Base-by-base conservation (phyloP, 23 tunicate genomes). In the Trididemnum nubilum region DNA sequence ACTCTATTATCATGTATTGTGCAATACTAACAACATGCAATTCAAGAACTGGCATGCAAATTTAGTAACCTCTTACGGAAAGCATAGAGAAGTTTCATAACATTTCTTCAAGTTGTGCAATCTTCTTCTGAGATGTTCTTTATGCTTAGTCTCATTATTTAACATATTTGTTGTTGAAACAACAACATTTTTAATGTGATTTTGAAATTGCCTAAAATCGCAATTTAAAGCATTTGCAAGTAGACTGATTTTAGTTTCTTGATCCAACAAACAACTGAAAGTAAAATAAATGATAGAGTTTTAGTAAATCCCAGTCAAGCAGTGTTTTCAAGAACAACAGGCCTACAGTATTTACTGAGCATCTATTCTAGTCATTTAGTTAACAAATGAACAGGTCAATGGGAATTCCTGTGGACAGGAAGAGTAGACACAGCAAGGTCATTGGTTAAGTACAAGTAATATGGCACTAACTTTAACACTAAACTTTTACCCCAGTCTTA, bases 61-160 rank as follows among this genome's bases (percentile, higher is more conserved):
- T 44, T 15, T 7, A 44, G 9, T 15, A 44, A 44, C 9, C n/a
- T 12, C 67, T 61, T 60, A 80, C 84, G 73, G 71, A 39, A 80
- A 80, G 27, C 84, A 80, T 18, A 80, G 30, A 5, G 84, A 59
- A 24, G 60, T 37, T 38, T 65, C 33, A 29, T 49, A 64, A 70
- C 75, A 80, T 31, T 27, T 80, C 51, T 64, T 35, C 28, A 80
- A 28, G 84, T 80, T 80, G 37, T 44, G 54, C 26, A 80, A 50
- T 80, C 84, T 29, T 37, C 84, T 40, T 80, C 65, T 65, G 27
- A 65, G 30, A 38, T 80, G 84, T 2, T 29, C 36, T 4, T 15
- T 61, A 22, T 22, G 15, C n/a, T 61, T n/a, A 61, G 5, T 25
- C 5, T 5, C 21, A 12, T n/a, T 26, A 21, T 61, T 22, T 61